Conservation (phyloP, 2,797 vertebrate genomes). For the Scyliorhinus canicula region DNA sequence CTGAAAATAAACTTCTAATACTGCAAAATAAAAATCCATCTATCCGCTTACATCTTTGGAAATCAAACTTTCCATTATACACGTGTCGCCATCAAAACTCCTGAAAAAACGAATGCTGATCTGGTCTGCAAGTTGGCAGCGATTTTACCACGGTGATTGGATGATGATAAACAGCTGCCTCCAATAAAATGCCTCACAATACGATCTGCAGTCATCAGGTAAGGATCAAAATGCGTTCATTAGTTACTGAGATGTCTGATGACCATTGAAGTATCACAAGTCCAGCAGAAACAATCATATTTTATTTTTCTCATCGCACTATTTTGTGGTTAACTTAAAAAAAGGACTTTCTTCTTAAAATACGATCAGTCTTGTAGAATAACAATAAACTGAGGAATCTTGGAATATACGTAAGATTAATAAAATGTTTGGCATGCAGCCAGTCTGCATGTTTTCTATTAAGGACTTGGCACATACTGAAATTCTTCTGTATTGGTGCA, state of each 20-base stretch:
- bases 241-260: background rate
- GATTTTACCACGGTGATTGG: background rate
- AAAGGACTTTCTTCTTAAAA: background rate
- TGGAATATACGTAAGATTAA: background rate
- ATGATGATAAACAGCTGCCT: conserved; percentile 25
- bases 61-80: background rate
- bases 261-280: background rate
- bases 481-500: conserved; percentile 14
- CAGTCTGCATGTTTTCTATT: conserved; percentile 13
- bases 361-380: background rate
- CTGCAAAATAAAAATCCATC: background rate
- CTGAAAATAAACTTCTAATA: background rate
- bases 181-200: background rate
- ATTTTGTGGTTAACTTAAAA: background rate
- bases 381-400: conserved; percentile 11
- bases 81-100: background rate
- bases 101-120: background rate
- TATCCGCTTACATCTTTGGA: background rate
- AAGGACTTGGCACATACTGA: background rate
- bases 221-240: background rate
- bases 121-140: conserved; percentile 12
- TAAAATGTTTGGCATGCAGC: background rate
- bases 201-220: background rate
- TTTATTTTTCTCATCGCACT: background rate
- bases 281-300: background rate